These are phyloP conservation scores for Tychaedon coryphoeus DNA, from an alignment of 2,113 vertebrate genomes.

Conservation along the genomic window DNA sequence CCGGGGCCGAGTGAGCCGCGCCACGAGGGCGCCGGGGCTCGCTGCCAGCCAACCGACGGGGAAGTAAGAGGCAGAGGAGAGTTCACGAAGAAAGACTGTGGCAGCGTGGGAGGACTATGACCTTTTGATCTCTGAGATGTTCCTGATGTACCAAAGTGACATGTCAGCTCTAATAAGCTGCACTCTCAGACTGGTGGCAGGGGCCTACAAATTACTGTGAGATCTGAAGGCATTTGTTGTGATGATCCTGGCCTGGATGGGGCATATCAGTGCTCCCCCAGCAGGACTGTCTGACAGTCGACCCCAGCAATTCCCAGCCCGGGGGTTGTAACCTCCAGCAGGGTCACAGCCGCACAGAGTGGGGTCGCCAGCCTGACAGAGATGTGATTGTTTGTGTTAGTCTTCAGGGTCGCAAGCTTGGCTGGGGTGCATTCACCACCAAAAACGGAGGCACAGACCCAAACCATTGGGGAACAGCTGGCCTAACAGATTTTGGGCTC, in stretches of 20 bases:
- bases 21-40: neutral
- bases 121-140: slow-evolving; percentile 51
- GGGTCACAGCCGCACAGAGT: slow-evolving; percentile 36
- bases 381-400: slow-evolving; percentile 40
- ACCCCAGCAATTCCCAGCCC: neutral
- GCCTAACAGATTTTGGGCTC: slow-evolving; percentile 14
- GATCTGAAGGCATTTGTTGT: slow-evolving; percentile 62
- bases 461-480: slow-evolving; percentile 58
- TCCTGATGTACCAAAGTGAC: slow-evolving; percentile 51
- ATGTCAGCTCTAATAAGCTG: slow-evolving; percentile 57
- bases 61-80: neutral
- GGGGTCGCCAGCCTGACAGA: slow-evolving; percentile 28
- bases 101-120: slow-evolving; percentile 63
- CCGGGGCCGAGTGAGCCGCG: neutral
- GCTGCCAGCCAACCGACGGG: neutral
- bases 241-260: neutral
- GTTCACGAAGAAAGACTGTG: neutral
- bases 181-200: neutral
- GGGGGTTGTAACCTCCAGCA: slow-evolving; percentile 19
- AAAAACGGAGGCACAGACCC: slow-evolving; percentile 29
- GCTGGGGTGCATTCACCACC: slow-evolving; percentile 29
- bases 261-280: neutral
- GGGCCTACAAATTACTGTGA: slow-evolving; percentile 52
- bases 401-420: neutral
- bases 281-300: slow-evolving; percentile 2